phyloP scores from a whole-genome alignment of 2,797 vertebrate genomes.

The Paratrypauchen microcephalus region DNA sequence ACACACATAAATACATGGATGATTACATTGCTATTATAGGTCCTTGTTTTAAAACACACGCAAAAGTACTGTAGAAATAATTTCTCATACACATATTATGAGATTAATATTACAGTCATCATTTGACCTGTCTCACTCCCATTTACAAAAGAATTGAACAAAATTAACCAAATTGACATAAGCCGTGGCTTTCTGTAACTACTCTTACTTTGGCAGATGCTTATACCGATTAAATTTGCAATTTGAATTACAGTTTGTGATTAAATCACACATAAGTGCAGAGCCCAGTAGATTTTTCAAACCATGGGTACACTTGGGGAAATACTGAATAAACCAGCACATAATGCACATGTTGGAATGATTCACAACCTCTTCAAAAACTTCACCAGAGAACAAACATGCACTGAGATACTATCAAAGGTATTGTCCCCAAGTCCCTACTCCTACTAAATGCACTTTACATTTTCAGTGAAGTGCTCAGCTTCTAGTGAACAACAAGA shows the following conservation, averaged over 20 bases:
- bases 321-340: constrained; percentile 77
- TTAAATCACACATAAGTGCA: constrained; percentile 70
- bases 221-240: constrained; percentile 62
- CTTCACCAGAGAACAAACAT: constrained; percentile 82
- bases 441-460: constrained; percentile 83
- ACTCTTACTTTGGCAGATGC: constrained; percentile 69
- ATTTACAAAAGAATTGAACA: constrained; percentile 78
- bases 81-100: constrained; percentile 81
- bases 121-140: constrained; percentile 74
- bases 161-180: constrained; percentile 68
- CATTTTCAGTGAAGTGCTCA: constrained; percentile 74
- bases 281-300: constrained; percentile 56
- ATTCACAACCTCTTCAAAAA: constrained; percentile 76
- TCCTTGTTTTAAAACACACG: constrained; percentile 74
- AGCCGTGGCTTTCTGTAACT: constrained; percentile 71
- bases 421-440: constrained; percentile 74
- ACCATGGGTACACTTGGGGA: constrained; percentile 72
- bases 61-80: constrained; percentile 78
- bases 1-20: constrained; percentile 82
- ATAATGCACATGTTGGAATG: constrained; percentile 63
- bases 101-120: constrained; percentile 80
- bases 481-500: constrained; percentile 83
- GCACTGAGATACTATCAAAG: constrained; percentile 80
- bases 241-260: constrained; percentile 62
- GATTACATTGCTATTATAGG: constrained; percentile 77